These are phyloP conservation scores for Mesorhabditis sp. DNA, from an alignment of 2,888 invertebrate genomes.

Conservation along the genomic window DNA sequence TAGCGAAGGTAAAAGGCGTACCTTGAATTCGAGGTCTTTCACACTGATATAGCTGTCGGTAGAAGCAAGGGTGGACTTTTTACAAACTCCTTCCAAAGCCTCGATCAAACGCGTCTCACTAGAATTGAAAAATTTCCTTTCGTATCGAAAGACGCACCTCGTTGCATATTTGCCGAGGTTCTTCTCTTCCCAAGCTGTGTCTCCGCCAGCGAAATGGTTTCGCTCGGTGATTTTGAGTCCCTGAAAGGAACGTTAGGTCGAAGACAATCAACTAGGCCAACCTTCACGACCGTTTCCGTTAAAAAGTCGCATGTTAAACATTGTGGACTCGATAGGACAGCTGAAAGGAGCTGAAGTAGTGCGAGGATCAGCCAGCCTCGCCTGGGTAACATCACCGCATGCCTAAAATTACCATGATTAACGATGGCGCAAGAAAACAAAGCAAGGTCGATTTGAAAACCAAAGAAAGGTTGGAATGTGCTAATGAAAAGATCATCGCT, in stretches of 20 bases:
- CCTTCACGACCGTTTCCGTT: not conserved
- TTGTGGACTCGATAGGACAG: not conserved
- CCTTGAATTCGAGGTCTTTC: conserved; percentile 50
- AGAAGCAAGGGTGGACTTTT: conserved; percentile 62
- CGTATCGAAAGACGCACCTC: conserved; percentile 58
- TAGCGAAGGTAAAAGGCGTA: conserved; percentile 15
- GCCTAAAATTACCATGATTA: not conserved
- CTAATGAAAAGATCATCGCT: too few species aligned
- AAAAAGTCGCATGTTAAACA: not conserved
- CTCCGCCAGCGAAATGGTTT: conserved; percentile 86
- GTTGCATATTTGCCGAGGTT: conserved; percentile 75
- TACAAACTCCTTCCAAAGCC: conserved; percentile 82
- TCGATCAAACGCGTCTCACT: conserved; percentile 84
- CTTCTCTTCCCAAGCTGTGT: conserved; percentile 87
- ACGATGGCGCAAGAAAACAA: too few species aligned
- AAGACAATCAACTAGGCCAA: not conserved
- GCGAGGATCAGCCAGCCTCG: not conserved
- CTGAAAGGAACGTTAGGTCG: conserved; percentile 59
- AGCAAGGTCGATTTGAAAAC: too few species aligned
- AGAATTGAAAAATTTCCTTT: conserved; percentile 27
- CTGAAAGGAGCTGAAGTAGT: not conserved
- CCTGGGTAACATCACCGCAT: not conserved
- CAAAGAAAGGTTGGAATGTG: too few species aligned
- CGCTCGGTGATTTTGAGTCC: conserved; percentile 78
- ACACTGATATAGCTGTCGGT: conserved; percentile 57